Base-by-base conservation (phyloP, 2,113 vertebrate species). In the Oryzias javanicus region DNA sequence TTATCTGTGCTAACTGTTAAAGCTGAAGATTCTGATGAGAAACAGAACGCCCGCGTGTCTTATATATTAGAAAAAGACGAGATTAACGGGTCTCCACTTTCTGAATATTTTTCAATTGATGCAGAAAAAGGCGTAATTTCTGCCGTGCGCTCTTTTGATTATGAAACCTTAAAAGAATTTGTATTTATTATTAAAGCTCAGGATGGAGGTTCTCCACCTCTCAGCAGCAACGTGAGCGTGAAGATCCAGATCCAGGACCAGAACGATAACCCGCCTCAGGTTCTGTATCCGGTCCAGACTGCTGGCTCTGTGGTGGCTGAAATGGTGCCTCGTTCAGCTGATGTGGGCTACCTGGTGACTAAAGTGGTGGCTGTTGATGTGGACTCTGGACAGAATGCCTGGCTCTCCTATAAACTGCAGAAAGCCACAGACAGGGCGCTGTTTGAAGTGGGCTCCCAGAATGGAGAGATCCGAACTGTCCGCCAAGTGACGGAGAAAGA, bases 301-400 rank as follows among this genome's bases (percentile, higher is more conserved):
- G 55, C 41, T n/a, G 55, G 55, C 15, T 45, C 55, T 15, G 15
- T 56, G 55, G 15, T 56, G 20, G 54, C 54, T n/a, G 54, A 56
- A 42, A 80, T 89, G 51, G 81, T 89, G 14, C 81, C 83, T 65
- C 82, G 73, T 49, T 70, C 76, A 56, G 83, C 74, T 68, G 81
- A 88, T 74, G 66, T 77, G 48, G 82, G 77, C 47, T 86, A 81
- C 73, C 75, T 89, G 57, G 82, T 86, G 22, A 86, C 82, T 58
- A 89, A 89, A 77, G 84, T 87, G 49, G 81, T 89, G 58, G 88
- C 85, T 60, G 76, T 87, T 44, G 84, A 87, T 84, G 79, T 76
- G 56, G 86, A 88, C 70, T 87, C 85, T 60, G 83, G 84, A 60
- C 88, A 90, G 78, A 90, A 89, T 71, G 77, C 85, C 76, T 86